Base-by-base conservation (phyloP, 2,888 invertebrate genomes). In the Luperina testacea region DNA sequence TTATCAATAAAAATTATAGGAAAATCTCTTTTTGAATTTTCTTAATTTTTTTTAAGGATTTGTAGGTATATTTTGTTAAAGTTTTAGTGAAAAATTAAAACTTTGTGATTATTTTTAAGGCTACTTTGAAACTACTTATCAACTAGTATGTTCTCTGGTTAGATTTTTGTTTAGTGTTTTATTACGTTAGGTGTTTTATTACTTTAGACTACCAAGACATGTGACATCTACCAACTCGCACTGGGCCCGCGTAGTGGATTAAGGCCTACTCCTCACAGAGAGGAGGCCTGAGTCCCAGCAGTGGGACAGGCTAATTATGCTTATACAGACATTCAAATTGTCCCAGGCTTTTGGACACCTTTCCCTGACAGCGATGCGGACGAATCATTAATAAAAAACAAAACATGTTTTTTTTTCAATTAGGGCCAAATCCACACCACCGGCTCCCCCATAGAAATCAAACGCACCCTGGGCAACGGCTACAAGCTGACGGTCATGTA, bases 391-490 rank as follows among this genome's bases (percentile, higher is more conserved):
- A 27, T 42, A 65, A 17, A 24, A 0, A 45, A n/a, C 4, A 32
- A 27, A 24, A 9, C 27, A 9, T 32, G 24, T 20, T 9, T 45
- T 17, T 77, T 65, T 59, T 45, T 0, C 5, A 17, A 27, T 42
- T 88, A 97, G 95, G 97, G 97, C 61, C 97, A 97, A 93, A 95
- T 97, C 83, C 96, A 97, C 86, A 97, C 97, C 20, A 96, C 96
- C 0, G 97, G 97, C 1, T 97, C 97, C 0, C 97, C 97, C 0
- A 93, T 97, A 67, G 97, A 96, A 67, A 95, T 97, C 77, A 97
- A 97, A 80, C 96, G 97, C 4, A 94, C 95, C n/a, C 94, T 97
- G 51, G 97, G 97, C 24, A 96, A 93, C 72, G 97, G 97, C 0
- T 97, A 97, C 92, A 96, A 95, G 84, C 90, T 97, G 24, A 94